Conservation (phyloP, 1,140 invertebrate genomes). For the Megathymus violae region DNA sequence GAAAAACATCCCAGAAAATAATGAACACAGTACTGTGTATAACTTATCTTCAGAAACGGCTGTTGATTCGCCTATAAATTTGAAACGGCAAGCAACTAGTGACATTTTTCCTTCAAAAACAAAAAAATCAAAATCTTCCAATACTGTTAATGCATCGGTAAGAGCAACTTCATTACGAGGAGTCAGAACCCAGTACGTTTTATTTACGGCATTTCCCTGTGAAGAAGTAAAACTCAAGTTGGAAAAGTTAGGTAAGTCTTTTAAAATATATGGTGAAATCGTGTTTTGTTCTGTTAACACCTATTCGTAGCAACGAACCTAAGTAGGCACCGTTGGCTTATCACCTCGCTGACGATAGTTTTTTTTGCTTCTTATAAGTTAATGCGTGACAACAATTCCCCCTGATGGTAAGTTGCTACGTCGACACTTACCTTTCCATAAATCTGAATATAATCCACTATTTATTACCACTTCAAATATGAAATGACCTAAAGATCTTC, state of each 20-base stretch:
- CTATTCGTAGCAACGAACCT: no score
- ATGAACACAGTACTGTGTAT: constrained; percentile 61
- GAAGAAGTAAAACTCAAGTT: constrained; percentile 58
- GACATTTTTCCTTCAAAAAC: constrained; percentile 42
- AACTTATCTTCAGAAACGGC: constrained; percentile 51
- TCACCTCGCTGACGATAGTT: no score
- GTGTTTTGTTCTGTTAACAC: constrained; percentile 7
- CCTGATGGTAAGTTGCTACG: no score
- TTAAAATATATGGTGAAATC: no score
- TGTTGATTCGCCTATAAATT: constrained; percentile 39
- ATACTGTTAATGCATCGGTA: constrained; percentile 24
- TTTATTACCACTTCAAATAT: no score
- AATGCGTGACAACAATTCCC: no score
- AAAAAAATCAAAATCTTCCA: constrained; percentile 50
- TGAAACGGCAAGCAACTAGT: constrained; percentile 45
- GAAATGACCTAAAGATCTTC: no score
- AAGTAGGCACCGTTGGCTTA: no score
- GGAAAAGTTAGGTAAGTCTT: constrained; percentile 65
- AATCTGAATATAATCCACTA: no score
- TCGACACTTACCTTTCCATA: no score
- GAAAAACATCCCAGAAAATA: constrained; percentile 17
- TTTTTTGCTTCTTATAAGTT: no score
- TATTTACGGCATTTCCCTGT: constrained; percentile 66
- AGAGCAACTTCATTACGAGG: constrained; percentile 47
- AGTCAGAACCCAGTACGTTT: constrained; percentile 53